Base-by-base conservation (phyloP, 2,113 vertebrate species). In the Atrichornis clamosus region DNA sequence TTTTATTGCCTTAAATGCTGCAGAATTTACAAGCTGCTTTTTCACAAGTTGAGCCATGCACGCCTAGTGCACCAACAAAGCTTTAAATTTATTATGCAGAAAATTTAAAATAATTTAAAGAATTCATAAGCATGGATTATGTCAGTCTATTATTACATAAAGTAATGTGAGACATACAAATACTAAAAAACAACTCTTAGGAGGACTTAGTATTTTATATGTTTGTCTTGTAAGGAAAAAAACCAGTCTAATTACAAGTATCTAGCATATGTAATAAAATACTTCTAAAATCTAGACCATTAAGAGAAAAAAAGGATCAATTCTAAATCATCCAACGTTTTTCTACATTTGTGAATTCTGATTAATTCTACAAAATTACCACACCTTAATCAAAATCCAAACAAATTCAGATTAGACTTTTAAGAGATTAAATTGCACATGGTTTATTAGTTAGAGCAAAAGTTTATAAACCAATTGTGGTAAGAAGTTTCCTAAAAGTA, bases 11-110 rank as follows among this genome's bases (percentile, higher is more conserved):
- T 84, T 47, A 89, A 93, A 90, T 12, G 59, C 65, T 95, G 60
- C 47, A 90, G 65, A 87, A 96, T 97, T 96, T 95, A 96, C 75
- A 97, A 96, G 76, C 89, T 96, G 89, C 69, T 64, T 84, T 82
- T 91, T 79, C 75, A 56, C 69, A 56, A 80, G 68, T 10, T 70
- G 78, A 90, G 62, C 56, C 65, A 70, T 9, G 7, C 67, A 81
- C 0, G 0, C 67, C 49, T 30, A 87, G 21, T 60, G 60, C 27
- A 8, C n/a, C 0, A 1, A 76, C 33, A 67, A 74, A 84, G 64
- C 35, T 91, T 89, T 30, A 73, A 52, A 93, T 95, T 96, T 93
- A 92, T 79, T 49, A 88, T 8, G 42, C 24, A 86, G 58, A 82
- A 90, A 81, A 84, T 53, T 19, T 62, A 27, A 92, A 79, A 86